A percentile compares a stretch with the other conserved stretches of the same genome.
These are phyloP conservation scores for Triplophysa tibetana DNA, from an alignment of 2,113 vertebrate genomes.

Conservation along the genomic window DNA sequence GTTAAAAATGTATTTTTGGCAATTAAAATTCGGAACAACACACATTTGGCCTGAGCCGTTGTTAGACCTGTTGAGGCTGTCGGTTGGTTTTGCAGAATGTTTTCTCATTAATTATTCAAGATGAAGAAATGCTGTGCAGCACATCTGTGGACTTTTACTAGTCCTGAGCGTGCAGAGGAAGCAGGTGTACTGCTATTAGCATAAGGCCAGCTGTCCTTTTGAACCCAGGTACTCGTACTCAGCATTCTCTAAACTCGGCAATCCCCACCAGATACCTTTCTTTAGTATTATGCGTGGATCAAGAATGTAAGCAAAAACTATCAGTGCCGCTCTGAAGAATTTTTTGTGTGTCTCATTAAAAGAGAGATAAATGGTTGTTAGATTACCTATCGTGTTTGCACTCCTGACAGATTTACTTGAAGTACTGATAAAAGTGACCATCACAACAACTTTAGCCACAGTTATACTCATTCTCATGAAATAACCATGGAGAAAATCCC, in stretches of 20 bases:
- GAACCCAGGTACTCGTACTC: constrained; percentile 59
- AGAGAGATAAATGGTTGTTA: constrained; percentile 32
- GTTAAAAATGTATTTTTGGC: too few relatives aligned
- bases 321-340: not conserved
- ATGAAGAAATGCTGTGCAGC: not conserved
- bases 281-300: too few relatives aligned
- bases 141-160: constrained; percentile 56
- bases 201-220: constrained; percentile 63
- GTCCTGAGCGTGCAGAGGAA: constrained; percentile 60
- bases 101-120: constrained; percentile 50
- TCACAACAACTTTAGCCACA: too few relatives aligned
- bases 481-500: not conserved
- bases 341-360: constrained; percentile 21
- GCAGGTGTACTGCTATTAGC: constrained; percentile 63
- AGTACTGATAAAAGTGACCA: constrained; percentile 3
- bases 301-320: not conserved
- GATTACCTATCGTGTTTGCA: not conserved
- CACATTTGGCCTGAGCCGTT: too few relatives aligned
- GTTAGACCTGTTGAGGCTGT: constrained; percentile 6
- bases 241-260: constrained; percentile 65
- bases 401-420: constrained; percentile 8
- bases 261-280: constrained; percentile 57
- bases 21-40: not conserved
- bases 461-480: too few relatives aligned
- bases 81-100: constrained; percentile 20